A percentile compares a stretch with the other conserved stretches of the same genome.
phyloP scores from a whole-genome alignment of 2,113 vertebrate species.

The Callipepla californica region DNA sequence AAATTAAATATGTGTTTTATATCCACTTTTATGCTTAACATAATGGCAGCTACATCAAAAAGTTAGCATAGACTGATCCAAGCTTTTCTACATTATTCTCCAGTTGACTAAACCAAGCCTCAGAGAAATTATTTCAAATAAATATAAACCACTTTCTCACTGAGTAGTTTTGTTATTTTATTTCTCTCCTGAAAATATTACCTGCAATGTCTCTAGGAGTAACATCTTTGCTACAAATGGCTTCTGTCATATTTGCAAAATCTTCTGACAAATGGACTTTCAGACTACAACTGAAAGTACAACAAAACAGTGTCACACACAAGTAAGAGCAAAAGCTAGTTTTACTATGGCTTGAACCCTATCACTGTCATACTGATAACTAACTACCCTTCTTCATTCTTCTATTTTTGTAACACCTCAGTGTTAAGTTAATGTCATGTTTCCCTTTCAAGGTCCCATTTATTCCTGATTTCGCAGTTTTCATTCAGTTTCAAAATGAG shows the following conservation, averaged over 20 bases:
- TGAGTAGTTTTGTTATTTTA: not conserved
- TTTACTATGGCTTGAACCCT: not conserved
- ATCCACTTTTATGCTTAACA: not conserved
- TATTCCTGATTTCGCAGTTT: not conserved
- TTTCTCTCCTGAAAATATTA: not conserved
- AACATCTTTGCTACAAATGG: not conserved
- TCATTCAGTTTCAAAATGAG: not conserved
- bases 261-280: not conserved
- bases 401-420: not conserved
- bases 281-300: not conserved
- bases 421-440: not conserved
- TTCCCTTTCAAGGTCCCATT: not conserved
- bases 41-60: constrained; percentile 16
- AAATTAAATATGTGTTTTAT: not conserved
- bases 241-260: not conserved
- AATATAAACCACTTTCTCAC: not conserved
- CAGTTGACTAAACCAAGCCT: not conserved
- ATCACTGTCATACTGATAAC: not conserved
- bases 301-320: not conserved
- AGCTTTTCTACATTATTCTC: not conserved
- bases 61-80: not conserved
- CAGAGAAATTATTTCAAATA: not conserved
- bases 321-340: constrained; percentile 2
- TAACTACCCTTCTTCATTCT: not conserved
- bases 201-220: not conserved